These are phyloP conservation scores for Blennius ocellaris DNA, from an alignment of 2,113 vertebrate genomes.

Conservation along the genomic window DNA sequence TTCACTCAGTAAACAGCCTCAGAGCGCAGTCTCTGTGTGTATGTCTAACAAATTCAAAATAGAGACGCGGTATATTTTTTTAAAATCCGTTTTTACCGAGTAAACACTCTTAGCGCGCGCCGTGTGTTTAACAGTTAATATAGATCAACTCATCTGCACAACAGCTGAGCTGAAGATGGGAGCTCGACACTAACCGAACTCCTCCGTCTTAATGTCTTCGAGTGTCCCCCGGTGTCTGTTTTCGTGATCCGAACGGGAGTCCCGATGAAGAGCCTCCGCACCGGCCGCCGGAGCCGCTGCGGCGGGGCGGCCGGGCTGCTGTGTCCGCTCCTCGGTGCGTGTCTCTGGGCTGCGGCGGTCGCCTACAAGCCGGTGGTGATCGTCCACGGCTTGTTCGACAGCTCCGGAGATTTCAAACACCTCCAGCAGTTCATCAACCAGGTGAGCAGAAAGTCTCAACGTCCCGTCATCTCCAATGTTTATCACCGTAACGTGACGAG, in stretches of 20 bases:
- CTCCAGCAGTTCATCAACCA: conserved; percentile 86
- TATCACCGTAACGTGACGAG: neutral
- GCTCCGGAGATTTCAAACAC: conserved; percentile 85
- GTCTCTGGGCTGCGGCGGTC: conserved; percentile 73
- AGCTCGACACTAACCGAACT: conserved; percentile 27
- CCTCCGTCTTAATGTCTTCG: conserved; percentile 10
- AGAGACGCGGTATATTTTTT: too few relatives aligned
- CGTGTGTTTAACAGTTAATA: too few relatives aligned
- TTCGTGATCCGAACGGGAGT: neutral
- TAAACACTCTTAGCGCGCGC: too few relatives aligned
- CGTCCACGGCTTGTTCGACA: conserved; percentile 92
- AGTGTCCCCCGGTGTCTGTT: conserved; percentile 7
- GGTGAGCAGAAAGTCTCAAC: conserved; percentile 62
- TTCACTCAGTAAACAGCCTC: neutral
- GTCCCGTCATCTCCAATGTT: neutral
- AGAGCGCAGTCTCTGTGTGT: too few relatives aligned
- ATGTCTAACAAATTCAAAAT: too few relatives aligned
- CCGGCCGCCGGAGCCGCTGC: conserved; percentile 4
- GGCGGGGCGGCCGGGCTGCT: conserved; percentile 58
- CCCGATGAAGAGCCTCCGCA: conserved; percentile 35
- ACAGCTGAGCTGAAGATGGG: conserved; percentile 13
- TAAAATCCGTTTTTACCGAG: too few relatives aligned
- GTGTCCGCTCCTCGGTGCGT: conserved; percentile 69
- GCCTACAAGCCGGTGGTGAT: conserved; percentile 90
- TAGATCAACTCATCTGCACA: neutral